Evolutionary conservation across 2,113 vertebrate genomes (phyloP), one percentile per base, ranked within the genome.

Genomic region (Potamarius usumacintae): DNA sequence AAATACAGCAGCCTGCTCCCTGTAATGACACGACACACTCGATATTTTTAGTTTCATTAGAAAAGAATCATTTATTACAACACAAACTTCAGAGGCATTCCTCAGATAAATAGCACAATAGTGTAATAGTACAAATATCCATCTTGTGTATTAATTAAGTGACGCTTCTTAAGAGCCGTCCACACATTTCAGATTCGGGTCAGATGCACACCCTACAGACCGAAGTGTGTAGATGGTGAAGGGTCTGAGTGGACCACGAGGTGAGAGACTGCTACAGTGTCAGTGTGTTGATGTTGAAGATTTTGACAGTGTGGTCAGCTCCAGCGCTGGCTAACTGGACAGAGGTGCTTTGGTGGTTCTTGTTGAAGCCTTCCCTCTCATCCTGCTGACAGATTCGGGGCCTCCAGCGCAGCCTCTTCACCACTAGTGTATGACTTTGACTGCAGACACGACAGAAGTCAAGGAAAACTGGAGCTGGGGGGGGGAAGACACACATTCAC

Each of bases 401-500:
- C 94, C 97, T 97, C 98, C 98, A 99, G 87, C 95, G 92, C 0
- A 99, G 93, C 87, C 95, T 94, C 92, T 96, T 99, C 90, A 99
- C 95, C 86, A 96, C 94, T 93, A 98, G 94, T n/a, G 96, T 94
- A 85, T 99, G 98, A 93, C 97, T 96, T 92, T 96, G 96, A 92
- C 98, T 99, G 93, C 34, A 91, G 93, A n/a, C 91, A 86, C 90
- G 22, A 22, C 82, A 25, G 87, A 74, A 77, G 89, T 96, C 82
- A 94, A 95, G 91, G 83, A 94, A 92, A 93, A 82, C 22, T 76
- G 12, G 67, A 57, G 84, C 88, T 5, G 65, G 7, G 42, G 42
- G 34, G n/a, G 53, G 65, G 85, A 79, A 74, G 62, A 14, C 62
- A 14, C 53, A 20, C 1, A 22, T 9, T 15, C 18, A 57, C 48